Evolutionary conservation across 2,888 invertebrate species (phyloP), one percentile per base, ranked within the genome.

Genomic region (Lysandra coridon): DNA sequence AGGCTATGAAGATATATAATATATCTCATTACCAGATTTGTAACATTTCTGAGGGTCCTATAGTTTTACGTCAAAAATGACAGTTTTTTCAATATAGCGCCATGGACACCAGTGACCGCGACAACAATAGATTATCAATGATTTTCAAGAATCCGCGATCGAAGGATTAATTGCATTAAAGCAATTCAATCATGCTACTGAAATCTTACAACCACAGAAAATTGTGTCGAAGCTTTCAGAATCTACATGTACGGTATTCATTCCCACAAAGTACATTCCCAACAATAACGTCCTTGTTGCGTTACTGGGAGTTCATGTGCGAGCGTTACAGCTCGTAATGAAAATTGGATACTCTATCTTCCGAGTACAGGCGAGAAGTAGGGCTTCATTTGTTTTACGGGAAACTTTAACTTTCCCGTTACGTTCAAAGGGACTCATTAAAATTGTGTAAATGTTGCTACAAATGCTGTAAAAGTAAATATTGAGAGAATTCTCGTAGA

Each of bases 281-380:
- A 33, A 33, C 69, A 33, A 69, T 69, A 69, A 69, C 12, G 64
- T 69, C 30, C 64, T 69, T 69, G 64, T 69, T 69, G 64, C 64
- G 30, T 30, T 69, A 69, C 64, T 69, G 69, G 69, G 17, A 64
- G 33, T 37, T 69, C 69, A 69, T 69, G 69, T 30, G 64, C 64
- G 64, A 3, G 30, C 53, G 57, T 76, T 53, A 49, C 53, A 69
- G 2, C 53, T 33, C 76, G 76, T 76, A 76, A 76, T 76, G 76
- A 57, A 76, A 76, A 76, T 76, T 76, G 76, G 53, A 76, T 76
- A 57, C 76, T 76, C 30, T 53, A 76, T 57, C 75, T 49, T 30
- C 14, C 17, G 53, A 33, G 53, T 12, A 33, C 76, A 76, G 76
- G 53, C 57, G 49, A 75, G 44, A 49, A 30, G 49, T 53, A 76